Evolutionary conservation across 2,797 vertebrate species (phyloP).

Genomic region (Prunella strophiata): DNA sequence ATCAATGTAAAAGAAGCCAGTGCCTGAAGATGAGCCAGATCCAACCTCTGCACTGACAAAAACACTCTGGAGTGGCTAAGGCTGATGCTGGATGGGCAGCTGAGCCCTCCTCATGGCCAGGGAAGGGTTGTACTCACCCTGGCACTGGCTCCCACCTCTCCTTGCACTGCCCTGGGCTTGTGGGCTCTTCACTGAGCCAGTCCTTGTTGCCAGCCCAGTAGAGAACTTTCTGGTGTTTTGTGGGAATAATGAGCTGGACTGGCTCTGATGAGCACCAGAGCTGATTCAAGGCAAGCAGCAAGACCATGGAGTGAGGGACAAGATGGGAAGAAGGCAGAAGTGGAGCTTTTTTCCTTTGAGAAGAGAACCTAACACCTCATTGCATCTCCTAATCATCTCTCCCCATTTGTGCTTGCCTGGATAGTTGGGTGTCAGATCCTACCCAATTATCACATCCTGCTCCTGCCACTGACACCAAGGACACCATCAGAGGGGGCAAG

Average conservation of each 20-base stretch:
- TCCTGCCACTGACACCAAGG: background rate
- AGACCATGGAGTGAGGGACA: background rate
- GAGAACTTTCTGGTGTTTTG: background rate
- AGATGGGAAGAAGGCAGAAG: background rate
- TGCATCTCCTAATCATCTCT: background rate
- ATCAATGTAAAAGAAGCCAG: background rate
- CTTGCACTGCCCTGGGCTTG: background rate
- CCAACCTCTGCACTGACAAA: background rate
- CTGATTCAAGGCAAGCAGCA: background rate
- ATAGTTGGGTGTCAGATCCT: background rate
- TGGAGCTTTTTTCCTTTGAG: background rate
- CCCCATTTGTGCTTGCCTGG: background rate
- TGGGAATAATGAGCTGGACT: background rate
- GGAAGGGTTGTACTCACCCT: background rate
- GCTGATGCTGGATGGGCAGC: background rate
- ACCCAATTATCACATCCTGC: background rate
- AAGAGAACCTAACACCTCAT: background rate
- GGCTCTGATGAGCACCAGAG: background rate
- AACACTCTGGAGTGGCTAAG: background rate
- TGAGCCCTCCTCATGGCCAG: background rate
- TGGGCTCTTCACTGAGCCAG: background rate
- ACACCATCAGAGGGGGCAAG: background rate
- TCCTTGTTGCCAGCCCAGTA: fast-evolving
- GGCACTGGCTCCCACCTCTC: background rate
- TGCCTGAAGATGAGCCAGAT: background rate